Conservation (phyloP, 2,888 invertebrate species). For the Orthosia incerta region DNA sequence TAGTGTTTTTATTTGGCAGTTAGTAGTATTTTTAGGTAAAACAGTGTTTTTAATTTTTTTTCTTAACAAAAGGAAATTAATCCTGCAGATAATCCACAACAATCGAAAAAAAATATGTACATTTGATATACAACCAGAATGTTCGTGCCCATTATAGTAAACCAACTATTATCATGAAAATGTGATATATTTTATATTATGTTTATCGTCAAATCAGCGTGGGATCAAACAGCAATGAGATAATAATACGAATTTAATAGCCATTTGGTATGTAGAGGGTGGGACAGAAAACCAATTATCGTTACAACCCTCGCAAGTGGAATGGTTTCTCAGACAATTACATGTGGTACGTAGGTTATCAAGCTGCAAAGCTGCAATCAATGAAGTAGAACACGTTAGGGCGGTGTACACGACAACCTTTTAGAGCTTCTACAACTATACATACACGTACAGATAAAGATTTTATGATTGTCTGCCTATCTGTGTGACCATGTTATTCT, state of each 20-base stretch:
- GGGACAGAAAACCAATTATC: conserved; percentile 45
- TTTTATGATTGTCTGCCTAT: not conserved
- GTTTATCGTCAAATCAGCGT: conserved; percentile 53
- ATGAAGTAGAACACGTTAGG: conserved; percentile 15
- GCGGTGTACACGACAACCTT: not conserved
- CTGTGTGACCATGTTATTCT: not conserved
- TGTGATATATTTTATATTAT: conserved; percentile 5
- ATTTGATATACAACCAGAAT: too few relatives aligned
- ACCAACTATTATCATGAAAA: not conserved
- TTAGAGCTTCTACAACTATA: not conserved
- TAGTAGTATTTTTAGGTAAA: too few relatives aligned
- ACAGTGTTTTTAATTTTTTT: too few relatives aligned
- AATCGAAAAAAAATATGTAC: too few relatives aligned
- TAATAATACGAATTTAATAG: conserved; percentile 50
- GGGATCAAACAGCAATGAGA: conserved; percentile 36
- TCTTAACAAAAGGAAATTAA: too few relatives aligned
- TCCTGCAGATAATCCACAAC: too few relatives aligned
- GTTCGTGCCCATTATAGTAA: too few relatives aligned
- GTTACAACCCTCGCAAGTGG: conserved; percentile 21
- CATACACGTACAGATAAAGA: too few relatives aligned
- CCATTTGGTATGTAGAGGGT: conserved; percentile 27
- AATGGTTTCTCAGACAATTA: conserved; percentile 47
- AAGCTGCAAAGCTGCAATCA: conserved; percentile 4
- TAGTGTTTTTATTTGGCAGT: too few relatives aligned
- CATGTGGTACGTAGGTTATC: conserved; percentile 9